Conservation (phyloP, 2,888 invertebrate genomes). For the Caenorhabditis sulstoni region DNA sequence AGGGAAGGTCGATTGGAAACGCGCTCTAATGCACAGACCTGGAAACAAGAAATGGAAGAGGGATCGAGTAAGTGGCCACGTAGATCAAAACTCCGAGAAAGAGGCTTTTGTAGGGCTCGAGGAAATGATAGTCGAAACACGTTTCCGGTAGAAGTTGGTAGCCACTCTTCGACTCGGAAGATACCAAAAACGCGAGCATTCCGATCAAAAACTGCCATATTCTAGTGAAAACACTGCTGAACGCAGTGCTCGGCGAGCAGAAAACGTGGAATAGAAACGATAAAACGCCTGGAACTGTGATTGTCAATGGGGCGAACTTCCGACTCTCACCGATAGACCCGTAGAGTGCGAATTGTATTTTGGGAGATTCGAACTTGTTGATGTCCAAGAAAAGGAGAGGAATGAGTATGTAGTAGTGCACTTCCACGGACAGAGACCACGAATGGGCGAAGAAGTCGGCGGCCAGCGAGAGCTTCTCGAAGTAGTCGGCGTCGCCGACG, state of each 20-base stretch:
- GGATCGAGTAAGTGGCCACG: slow-evolving; percentile 11
- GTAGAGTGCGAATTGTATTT: not conserved
- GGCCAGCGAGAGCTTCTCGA: slow-evolving; percentile 18
- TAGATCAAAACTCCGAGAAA: slow-evolving; percentile 7
- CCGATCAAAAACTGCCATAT: slow-evolving; percentile 44
- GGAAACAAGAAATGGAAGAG: not conserved
- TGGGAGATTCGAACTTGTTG: not conserved
- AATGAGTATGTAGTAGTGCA: slow-evolving; percentile 44
- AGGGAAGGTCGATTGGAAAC: not conserved
- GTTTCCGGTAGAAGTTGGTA: not conserved
- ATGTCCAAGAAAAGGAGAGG: slow-evolving; percentile 28
- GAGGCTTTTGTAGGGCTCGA: not conserved
- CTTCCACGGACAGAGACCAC: slow-evolving; percentile 46
- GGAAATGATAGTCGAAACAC: not conserved
- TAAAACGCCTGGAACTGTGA: not conserved
- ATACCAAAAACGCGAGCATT: not conserved
- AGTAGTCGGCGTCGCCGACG: slow-evolving; percentile 16
- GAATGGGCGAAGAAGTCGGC: slow-evolving; percentile 44
- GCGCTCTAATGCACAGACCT: not conserved
- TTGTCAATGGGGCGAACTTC: too few relatives aligned
- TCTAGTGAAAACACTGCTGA: slow-evolving; percentile 39
- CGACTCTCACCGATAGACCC: not conserved
- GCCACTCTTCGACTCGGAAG: not conserved
- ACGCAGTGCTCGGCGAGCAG: slow-evolving; percentile 5
- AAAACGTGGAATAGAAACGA: slow-evolving; percentile 5